phyloP scores from a whole-genome alignment of 1,140 invertebrate genomes.

The Akabosia matsudoensis region DNA sequence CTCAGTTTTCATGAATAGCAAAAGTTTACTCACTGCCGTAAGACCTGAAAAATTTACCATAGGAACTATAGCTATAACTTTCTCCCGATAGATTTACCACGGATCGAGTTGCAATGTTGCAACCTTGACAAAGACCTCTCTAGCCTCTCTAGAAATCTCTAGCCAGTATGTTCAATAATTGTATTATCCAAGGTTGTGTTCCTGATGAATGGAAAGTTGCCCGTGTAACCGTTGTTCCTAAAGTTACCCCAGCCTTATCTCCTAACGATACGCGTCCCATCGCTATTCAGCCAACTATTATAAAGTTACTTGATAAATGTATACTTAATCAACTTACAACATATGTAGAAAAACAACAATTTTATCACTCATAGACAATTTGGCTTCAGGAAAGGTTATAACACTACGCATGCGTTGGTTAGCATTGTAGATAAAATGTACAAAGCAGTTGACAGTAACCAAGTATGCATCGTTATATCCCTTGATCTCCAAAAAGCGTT shows the following conservation, averaged over 20 bases:
- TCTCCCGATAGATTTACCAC: too few species aligned
- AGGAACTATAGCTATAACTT: too few species aligned
- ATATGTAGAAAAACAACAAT: not conserved
- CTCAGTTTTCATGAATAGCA: too few species aligned
- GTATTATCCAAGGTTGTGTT: not conserved
- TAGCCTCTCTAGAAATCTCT: too few species aligned
- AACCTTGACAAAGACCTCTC: too few species aligned
- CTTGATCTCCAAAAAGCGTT: constrained; percentile 4
- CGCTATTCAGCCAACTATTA: not conserved
- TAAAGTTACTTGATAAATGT: constrained; percentile 11
- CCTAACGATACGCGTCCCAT: not conserved
- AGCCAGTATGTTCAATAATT: not conserved
- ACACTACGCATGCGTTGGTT: constrained; percentile 5
- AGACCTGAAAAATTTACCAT: too few species aligned
- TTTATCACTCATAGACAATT: constrained; percentile 8
- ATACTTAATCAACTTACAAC: not conserved
- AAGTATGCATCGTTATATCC: not conserved
- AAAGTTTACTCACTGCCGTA: too few species aligned
- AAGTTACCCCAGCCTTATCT: not conserved
- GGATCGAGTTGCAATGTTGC: too few species aligned
- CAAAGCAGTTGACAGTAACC: not conserved
- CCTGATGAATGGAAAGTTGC: not conserved
- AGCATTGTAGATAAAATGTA: not conserved
- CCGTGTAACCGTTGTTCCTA: not conserved
- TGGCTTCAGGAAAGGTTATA: constrained; percentile 1